phyloP scores from a whole-genome alignment of 2,888 invertebrate genomes.

The Acheta domesticus region DNA sequence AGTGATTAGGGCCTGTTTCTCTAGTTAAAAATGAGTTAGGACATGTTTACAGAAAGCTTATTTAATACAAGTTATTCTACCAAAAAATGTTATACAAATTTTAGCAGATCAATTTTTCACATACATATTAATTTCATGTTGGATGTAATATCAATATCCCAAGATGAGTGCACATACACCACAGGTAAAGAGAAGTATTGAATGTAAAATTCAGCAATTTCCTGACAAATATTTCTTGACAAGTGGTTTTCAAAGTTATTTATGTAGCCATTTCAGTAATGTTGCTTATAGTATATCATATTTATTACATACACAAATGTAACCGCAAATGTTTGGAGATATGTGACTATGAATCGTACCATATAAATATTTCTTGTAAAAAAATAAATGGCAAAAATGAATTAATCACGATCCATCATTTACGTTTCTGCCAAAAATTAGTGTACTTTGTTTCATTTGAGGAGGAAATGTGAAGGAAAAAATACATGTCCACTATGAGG shows the following conservation, averaged over 20 bases:
- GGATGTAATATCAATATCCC: conserved; percentile 18
- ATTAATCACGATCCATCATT: background rate
- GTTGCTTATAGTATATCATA: conserved; percentile 24
- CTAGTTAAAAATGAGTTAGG: conserved; percentile 1
- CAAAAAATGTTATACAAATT: conserved; percentile 11
- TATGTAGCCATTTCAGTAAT: conserved; percentile 5
- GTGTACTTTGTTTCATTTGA: background rate
- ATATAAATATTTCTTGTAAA: conserved; percentile 34
- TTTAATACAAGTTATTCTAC: conserved; percentile 18
- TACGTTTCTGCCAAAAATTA: conserved; percentile 5
- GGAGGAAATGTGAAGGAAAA: background rate
- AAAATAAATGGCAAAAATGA: conserved; percentile 10
- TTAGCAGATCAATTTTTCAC: conserved; percentile 18
- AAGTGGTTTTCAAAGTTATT: background rate
- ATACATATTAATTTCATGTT: conserved; percentile 18
- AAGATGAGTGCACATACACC: conserved; percentile 18
- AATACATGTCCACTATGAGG: background rate
- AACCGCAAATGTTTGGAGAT: conserved; percentile 34
- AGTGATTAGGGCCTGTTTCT: conserved; percentile 4
- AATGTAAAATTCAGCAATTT: conserved; percentile 10
- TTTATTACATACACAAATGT: conserved; percentile 35
- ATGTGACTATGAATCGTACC: conserved; percentile 35
- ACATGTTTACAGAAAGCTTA: conserved; percentile 18
- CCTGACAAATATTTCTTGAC: background rate
- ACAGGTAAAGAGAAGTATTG: conserved; percentile 18